Evolutionary conservation across 2,797 vertebrate genomes (phyloP).

Genomic region (Pangasius sanitwongsei): DNA sequence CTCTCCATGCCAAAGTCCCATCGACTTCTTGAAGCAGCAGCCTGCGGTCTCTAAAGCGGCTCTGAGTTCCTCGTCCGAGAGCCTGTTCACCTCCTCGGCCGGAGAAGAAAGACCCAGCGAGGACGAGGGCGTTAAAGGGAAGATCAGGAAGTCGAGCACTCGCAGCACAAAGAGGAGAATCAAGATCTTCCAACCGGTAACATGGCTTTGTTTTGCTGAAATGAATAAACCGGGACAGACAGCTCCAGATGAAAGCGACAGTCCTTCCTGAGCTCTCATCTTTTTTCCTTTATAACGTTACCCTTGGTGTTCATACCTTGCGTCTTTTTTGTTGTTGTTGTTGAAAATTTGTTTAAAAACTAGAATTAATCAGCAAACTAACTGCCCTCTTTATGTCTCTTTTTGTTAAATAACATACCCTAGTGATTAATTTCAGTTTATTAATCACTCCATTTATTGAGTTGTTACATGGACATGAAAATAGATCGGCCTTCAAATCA

Average conservation of each 20-base stretch:
- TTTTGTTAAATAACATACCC: not conserved
- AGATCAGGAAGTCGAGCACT: constrained; percentile 79
- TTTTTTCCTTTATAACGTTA: not conserved
- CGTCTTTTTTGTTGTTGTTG: not conserved
- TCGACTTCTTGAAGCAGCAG: constrained; percentile 43
- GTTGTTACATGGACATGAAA: not conserved
- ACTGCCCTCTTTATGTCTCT: not conserved
- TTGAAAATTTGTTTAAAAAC: not conserved
- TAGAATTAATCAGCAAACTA: not conserved
- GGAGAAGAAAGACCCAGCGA: constrained; percentile 71
- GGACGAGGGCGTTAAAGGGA: constrained; percentile 81
- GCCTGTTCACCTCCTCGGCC: constrained; percentile 65
- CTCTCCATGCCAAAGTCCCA: constrained; percentile 69
- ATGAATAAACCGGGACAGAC: constrained; percentile 3
- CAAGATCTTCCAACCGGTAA: constrained; percentile 81
- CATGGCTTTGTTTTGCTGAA: constrained; percentile 24
- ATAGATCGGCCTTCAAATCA: not conserved
- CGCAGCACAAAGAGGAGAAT: constrained; percentile 81
- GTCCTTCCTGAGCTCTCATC: not conserved
- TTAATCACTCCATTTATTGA: no score
- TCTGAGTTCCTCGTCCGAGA: constrained; percentile 54
- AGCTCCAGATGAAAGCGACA: no score
- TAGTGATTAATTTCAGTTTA: not conserved
- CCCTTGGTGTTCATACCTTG: not conserved
- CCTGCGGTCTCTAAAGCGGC: constrained; percentile 44